Evolutionary conservation across 37 sponge, comb jelly and placozoan species (phyloP).

Genomic region (Aplysina aerophoba): DNA sequence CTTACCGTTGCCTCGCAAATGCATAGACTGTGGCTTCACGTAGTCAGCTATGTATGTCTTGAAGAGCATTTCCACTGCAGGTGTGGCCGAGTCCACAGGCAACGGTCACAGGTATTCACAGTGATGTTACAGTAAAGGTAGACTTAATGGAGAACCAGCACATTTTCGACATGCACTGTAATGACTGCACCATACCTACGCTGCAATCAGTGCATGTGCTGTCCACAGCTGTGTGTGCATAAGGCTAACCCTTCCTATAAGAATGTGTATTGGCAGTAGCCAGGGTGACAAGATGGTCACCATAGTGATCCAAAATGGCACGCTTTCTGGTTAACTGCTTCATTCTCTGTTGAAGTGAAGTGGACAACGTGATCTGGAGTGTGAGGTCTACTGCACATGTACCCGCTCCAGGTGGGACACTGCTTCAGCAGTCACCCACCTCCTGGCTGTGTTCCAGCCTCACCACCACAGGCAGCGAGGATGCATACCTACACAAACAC

Average conservation of each 20-base stretch:
- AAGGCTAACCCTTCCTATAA: slow-evolving; percentile 66
- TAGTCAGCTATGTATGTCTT: slow-evolving; percentile 56
- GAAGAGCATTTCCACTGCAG: slow-evolving; percentile 69
- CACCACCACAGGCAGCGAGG: slow-evolving; percentile 64
- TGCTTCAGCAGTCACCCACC: background rate
- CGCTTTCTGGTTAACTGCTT: slow-evolving; percentile 36
- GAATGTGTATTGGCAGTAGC: slow-evolving; percentile 88
- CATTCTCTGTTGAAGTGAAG: slow-evolving; percentile 45
- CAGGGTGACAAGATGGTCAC: slow-evolving; percentile 64
- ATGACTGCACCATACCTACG: background rate
- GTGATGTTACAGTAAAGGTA: too few relatives aligned
- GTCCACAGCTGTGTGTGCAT: background rate
- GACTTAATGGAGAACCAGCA: too few relatives aligned
- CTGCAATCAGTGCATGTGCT: background rate
- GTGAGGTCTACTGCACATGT: too few relatives aligned
- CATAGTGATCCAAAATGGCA: slow-evolving; percentile 58
- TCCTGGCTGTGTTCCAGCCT: background rate
- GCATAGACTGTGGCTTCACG: slow-evolving; percentile 66
- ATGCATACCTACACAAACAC: slow-evolving; percentile 47
- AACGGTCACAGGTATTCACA: too few relatives aligned
- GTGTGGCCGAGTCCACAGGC: too few relatives aligned
- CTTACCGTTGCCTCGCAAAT: slow-evolving; percentile 64
- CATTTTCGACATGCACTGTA: too few relatives aligned
- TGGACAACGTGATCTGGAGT: background rate
- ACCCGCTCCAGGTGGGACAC: background rate